Evolutionary conservation across 2,113 vertebrate species (phyloP).

Genomic region (Bagarius yarrelli): DNA sequence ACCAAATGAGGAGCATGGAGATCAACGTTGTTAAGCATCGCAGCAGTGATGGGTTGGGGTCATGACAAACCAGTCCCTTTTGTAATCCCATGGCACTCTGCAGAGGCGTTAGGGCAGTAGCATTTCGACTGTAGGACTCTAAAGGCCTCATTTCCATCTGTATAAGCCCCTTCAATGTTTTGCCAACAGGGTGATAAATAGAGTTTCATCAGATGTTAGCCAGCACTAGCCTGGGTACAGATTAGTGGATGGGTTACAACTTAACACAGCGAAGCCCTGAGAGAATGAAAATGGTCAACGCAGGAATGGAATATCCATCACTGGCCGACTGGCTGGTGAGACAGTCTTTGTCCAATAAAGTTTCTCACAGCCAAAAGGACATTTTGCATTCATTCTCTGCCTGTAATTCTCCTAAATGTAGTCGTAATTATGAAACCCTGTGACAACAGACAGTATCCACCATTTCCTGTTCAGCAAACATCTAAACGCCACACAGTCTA

Average conservation of each 20-base stretch:
- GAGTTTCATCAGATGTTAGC: slow-evolving; percentile 48
- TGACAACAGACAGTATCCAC: slow-evolving; percentile 50
- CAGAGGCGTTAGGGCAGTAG: slow-evolving; percentile 50
- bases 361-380: not conserved
- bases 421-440: slow-evolving; percentile 43
- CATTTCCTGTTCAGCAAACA: slow-evolving; percentile 47
- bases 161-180: slow-evolving; percentile 46
- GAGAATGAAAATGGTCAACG: slow-evolving; percentile 38
- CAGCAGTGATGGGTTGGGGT: slow-evolving; percentile 31
- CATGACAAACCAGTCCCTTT: slow-evolving; percentile 52
- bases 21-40: slow-evolving; percentile 21
- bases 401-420: slow-evolving; percentile 9
- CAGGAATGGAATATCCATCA: not conserved
- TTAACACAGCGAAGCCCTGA: slow-evolving; percentile 13
- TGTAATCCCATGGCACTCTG: slow-evolving; percentile 47
- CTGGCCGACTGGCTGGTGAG: not conserved
- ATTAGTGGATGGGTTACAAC: slow-evolving; percentile 47
- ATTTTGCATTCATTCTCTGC: slow-evolving; percentile 16
- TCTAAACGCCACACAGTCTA: slow-evolving; percentile 39
- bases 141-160: slow-evolving; percentile 56
- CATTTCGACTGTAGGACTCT: slow-evolving; percentile 40
- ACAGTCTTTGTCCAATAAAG: not conserved
- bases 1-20: slow-evolving; percentile 32
- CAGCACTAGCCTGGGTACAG: slow-evolving; percentile 49
- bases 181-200: slow-evolving; percentile 52